A percentile compares a stretch with the other conserved stretches of the same genome.
Conservation (phyloP, 2,113 vertebrate species). For the Myiozetetes cayanensis region DNA sequence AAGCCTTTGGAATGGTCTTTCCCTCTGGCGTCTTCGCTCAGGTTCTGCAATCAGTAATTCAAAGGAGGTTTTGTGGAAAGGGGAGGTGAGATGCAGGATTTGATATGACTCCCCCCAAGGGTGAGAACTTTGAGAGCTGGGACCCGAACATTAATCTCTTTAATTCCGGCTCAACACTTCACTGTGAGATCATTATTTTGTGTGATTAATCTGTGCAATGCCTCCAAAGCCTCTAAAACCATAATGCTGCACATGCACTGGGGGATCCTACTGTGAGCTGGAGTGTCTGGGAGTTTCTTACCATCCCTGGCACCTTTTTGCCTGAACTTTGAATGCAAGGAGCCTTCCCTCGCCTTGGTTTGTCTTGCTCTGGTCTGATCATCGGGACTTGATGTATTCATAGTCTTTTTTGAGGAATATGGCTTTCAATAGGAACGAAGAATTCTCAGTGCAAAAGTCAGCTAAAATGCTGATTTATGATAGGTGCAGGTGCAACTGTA, state of each 20-base stretch:
- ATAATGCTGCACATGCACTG: background rate
- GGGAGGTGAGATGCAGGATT: background rate
- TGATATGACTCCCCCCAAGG: conserved; percentile 20
- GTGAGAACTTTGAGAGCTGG: background rate
- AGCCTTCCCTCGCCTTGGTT: background rate
- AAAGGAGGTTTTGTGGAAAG: background rate
- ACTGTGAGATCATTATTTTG: background rate
- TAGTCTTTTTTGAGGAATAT: background rate
- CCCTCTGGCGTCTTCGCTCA: background rate
- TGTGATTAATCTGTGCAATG: background rate
- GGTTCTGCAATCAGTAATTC: background rate
- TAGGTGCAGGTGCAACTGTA: background rate
- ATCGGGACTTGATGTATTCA: background rate
- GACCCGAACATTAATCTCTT: background rate
- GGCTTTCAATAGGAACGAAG: background rate
- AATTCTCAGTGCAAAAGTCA: background rate
- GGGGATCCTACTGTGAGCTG: background rate
- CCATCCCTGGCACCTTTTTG: background rate
- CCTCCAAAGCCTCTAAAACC: background rate
- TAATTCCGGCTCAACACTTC: conserved; percentile 13
- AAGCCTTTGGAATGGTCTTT: background rate
- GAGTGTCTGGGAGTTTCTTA: background rate
- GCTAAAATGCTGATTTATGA: background rate
- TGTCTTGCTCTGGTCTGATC: background rate
- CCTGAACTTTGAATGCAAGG: background rate